Base-by-base conservation (phyloP, 64 coral and sea anemone species). In the Pachyseris speciosa region DNA sequence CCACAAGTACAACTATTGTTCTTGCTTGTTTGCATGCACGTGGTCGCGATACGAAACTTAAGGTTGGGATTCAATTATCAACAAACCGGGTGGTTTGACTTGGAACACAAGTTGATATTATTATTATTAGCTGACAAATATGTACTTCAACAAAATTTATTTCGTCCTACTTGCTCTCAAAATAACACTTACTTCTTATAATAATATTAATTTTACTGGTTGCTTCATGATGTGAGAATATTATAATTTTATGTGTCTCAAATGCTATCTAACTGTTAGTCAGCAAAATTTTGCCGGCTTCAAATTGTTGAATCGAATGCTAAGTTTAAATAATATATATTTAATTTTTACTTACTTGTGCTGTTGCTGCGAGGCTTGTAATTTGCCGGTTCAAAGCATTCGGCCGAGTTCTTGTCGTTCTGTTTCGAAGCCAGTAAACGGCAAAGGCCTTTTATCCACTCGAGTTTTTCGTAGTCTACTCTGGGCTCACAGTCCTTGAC, bases 371-470 rank as follows among this genome's bases (percentile, higher is more conserved):
- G 52, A 57, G 77, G 52, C 15, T 61, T 81, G n/a, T 81, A 81
- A 81, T 81, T 61, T 61, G 51, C 52, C 77, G 77, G 77, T 27
- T 26, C 7, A 28, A 61, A 24, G 33, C 77, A 81, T 11, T 79
- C 28, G 4, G 25, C 22, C 27, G 8, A 10, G 5, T 51, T 36
- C 12, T 4, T 79, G 12, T 58, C 32, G 19, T 40, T 81, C 15
- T 13, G 12, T 0, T 2, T 37, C 4, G 50, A 60, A 72, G 89
- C 79, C 22, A 92, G 26, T 6, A 92, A 25, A 22, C 26, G 65
- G 32, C 89, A 92, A 19, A 92, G 49, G 0, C 89, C 80, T 24
- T 74, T 83, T 10, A 92, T 37, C 68, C 80, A 64, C 2, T 83
- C 89, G 20, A 79, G 32, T 53, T 53, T 70, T 42, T 80, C 89